Base-by-base conservation (phyloP, 2,797 vertebrate species). In the Crossoptilon crossoptilon region DNA sequence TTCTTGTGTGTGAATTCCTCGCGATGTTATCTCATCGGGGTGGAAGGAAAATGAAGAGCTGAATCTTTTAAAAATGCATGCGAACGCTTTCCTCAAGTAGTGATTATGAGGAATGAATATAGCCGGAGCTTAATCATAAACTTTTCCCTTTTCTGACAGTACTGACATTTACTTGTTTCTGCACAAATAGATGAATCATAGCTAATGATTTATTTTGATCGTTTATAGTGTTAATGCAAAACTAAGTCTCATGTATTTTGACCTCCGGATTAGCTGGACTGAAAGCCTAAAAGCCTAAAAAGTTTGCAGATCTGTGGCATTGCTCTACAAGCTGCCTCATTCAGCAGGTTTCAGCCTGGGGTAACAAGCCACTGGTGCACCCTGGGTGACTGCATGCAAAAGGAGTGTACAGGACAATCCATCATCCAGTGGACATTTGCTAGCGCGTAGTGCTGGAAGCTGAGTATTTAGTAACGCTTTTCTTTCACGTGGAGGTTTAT, bases 101-200 rank as follows among this genome's bases (percentile, higher is more conserved):
- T 14, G 87, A 80, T 46, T 73, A 33, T 37, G 82, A 87, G 55
- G 39, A 56, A 92, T 84, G 4, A 84, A 71, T 84, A n/a, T 14
- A 51, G n/a, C 51, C 13, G 4, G 49, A 90, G 43, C 62, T 94
- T 93, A 90, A 77, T 81, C 53, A 85, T 80, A 66, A 86, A 69
- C 41, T 75, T 92, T 55, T 91, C 59, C n/a, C 12, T 70, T 91
- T 93, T 37, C 60, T 93, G 83, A 71, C 85, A 84, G 83, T 80
- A 56, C 66, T 92, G 93, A 71, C 77, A 87, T 92, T 95, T 93
- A 75, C 82, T 94, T 77, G 26, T 81, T 94, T 90, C 89, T 63
- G 64, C 68, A 88, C 80, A 90, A 94, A 92, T 26, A 91, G 51
- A 84, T 88, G 62, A 83, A 78, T 88, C 70, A 88, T 46, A 62